Conservation (phyloP, 2,888 invertebrate genomes). For the Drosophila flavopinicola region DNA sequence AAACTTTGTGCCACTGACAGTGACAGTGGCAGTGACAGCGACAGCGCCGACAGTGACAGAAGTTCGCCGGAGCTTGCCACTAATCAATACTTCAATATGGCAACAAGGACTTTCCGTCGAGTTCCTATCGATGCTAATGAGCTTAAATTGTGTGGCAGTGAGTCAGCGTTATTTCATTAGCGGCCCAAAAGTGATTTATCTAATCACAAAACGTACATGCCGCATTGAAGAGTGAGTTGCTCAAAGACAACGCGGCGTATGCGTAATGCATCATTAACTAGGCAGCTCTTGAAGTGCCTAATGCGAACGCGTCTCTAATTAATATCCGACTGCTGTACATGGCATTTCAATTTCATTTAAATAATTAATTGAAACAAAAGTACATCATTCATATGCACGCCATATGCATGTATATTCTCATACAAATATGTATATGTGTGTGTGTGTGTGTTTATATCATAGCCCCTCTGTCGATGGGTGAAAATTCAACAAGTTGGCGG, state of each 20-base stretch:
- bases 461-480: slow-evolving; percentile 3
- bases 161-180: slow-evolving; percentile 47
- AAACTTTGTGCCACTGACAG: slow-evolving; percentile 43
- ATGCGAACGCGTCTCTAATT: slow-evolving; percentile 41
- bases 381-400: slow-evolving; percentile 28
- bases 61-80: slow-evolving; percentile 25
- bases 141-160: slow-evolving; percentile 46
- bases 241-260: slow-evolving; percentile 37
- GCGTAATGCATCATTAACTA: slow-evolving; percentile 53
- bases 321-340: slow-evolving; percentile 51
- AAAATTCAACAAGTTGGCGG: slow-evolving; percentile 67
- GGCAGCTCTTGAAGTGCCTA: slow-evolving; percentile 11
- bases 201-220: slow-evolving; percentile 22
- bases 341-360: slow-evolving; percentile 59
- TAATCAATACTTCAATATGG: slow-evolving; percentile 52
- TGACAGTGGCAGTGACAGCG: slow-evolving; percentile 30
- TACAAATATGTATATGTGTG: not conserved
- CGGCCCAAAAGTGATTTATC: slow-evolving; percentile 49
- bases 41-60: slow-evolving; percentile 1
- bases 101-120: not conserved
- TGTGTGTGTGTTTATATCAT: not conserved
- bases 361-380: slow-evolving; percentile 25
- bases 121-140: slow-evolving; percentile 41
- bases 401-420: slow-evolving; percentile 36
- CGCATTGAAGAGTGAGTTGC: slow-evolving; percentile 26